Conservation (phyloP, 2,797 vertebrate genomes). For the Peromyscus aztecus region DNA sequence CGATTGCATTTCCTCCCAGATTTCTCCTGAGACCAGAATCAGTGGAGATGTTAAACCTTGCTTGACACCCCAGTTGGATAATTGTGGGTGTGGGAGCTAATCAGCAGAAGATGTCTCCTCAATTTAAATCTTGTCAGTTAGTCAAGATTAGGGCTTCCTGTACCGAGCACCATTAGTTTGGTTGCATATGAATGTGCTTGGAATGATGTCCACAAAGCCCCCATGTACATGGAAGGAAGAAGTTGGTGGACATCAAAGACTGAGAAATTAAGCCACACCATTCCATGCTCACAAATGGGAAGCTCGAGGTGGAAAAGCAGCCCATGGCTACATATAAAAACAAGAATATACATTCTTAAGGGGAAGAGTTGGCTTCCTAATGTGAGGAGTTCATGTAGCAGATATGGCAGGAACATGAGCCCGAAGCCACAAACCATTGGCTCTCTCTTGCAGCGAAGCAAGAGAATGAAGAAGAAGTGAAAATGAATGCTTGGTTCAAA, state of each 20-base stretch:
- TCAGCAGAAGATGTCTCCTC: constrained; percentile 99
- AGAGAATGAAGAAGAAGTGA: constrained; percentile 57
- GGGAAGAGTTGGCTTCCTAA: constrained; percentile 64
- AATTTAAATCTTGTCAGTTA: constrained; percentile 99
- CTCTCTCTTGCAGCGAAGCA: constrained; percentile 29
- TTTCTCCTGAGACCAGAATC: constrained; percentile 99
- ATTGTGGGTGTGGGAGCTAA: constrained; percentile 99
- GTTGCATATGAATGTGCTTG: constrained; percentile 99
- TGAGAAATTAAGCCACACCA: constrained; percentile 88
- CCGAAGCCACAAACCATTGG: constrained; percentile 80
- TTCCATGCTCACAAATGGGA: constrained; percentile 84
- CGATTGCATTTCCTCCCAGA: constrained; percentile 99
- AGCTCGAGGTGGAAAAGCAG: constrained; percentile 73
- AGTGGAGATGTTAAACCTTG: constrained; percentile 99
- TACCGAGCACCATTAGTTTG: constrained; percentile 99
- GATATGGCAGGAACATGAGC: constrained; percentile 61
- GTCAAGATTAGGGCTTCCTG: constrained; percentile 99
- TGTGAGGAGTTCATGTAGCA: constrained; percentile 70
- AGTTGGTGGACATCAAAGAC: constrained; percentile 91
- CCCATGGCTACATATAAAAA: constrained; percentile 4
- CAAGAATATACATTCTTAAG: constrained; percentile 67
- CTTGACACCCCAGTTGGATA: constrained; percentile 99
- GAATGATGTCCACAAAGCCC: constrained; percentile 94
- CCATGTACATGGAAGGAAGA: constrained; percentile 91
- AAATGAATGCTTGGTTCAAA: constrained; percentile 70